phyloP scores from a whole-genome alignment of 2,113 vertebrate genomes.

The Archocentrus centrarchus region DNA sequence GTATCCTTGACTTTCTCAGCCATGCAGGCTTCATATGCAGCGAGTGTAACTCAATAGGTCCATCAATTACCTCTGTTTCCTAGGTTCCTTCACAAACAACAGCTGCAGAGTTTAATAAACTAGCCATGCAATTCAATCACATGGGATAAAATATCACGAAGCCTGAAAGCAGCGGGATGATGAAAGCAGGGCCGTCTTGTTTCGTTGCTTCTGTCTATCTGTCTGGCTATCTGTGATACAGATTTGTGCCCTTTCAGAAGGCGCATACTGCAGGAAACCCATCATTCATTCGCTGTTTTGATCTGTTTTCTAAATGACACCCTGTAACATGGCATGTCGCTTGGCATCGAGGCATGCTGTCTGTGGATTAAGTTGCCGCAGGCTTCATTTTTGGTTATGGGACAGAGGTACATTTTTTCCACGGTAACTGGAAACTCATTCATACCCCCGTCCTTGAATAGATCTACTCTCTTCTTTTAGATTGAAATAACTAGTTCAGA shows the following conservation, averaged over 20 bases:
- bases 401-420: conserved; percentile 73
- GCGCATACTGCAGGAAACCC: background rate
- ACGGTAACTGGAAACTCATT: conserved; percentile 76
- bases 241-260: background rate
- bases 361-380: conserved; percentile 51
- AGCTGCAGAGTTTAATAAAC: conserved; percentile 81
- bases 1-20: conserved; percentile 61
- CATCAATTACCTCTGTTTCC: conserved; percentile 79
- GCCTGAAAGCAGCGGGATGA: conserved; percentile 58
- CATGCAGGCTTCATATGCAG: conserved; percentile 55
- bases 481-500: conserved; percentile 56
- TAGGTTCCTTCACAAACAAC: conserved; percentile 81
- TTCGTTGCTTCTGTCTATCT: conserved; percentile 27
- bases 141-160: conserved; percentile 58
- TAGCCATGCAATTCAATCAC: conserved; percentile 61
- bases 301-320: background rate
- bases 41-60: conserved; percentile 70
- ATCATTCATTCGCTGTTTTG: background rate
- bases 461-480: conserved; percentile 65
- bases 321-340: background rate
- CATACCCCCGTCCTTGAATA: conserved; percentile 71
- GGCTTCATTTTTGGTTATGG: conserved; percentile 63
- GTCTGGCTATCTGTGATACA: background rate
- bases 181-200: conserved; percentile 53
- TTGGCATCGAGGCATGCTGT: conserved; percentile 4